These are phyloP conservation scores for Dendrocincla fuliginosa DNA, from an alignment of 2,797 vertebrate species.

Conservation along the genomic window DNA sequence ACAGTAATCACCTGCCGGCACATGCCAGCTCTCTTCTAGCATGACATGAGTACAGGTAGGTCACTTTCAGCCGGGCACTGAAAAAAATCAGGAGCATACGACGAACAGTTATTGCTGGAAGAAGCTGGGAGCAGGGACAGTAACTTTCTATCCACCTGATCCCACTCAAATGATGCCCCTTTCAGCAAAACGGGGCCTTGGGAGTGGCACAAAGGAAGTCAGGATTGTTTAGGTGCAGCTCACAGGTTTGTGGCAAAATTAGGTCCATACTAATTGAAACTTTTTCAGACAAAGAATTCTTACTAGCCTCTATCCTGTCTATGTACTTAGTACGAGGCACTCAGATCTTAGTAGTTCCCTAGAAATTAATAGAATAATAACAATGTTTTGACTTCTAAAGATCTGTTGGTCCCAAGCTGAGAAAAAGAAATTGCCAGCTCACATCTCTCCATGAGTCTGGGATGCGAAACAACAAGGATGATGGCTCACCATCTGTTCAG, in stretches of 20 bases:
- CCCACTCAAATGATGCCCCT: accelerated
- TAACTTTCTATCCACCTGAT: neutral
- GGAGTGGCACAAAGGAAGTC: neutral
- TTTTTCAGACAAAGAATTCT: neutral
- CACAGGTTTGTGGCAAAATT: neutral
- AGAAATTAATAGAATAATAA: neutral
- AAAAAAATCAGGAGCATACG: neutral
- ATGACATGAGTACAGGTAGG: accelerated
- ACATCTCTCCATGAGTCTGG: neutral
- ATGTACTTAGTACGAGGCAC: neutral
- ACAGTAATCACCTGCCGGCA: neutral
- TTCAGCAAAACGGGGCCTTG: neutral
- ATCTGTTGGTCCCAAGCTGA: conserved; percentile 39
- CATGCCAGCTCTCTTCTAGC: neutral
- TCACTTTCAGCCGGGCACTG: neutral
- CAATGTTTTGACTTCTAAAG: conserved; percentile 30
- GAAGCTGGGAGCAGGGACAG: neutral
- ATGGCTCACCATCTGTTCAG: conserved; percentile 31
- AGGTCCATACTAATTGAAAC: neutral
- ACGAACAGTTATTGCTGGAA: neutral
- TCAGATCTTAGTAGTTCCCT: neutral
- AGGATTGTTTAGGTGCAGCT: neutral
- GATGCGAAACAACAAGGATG: neutral
- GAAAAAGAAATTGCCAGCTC: conserved; percentile 28
- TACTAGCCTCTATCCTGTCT: neutral